These are phyloP conservation scores for Catharus fuscescens DNA, from an alignment of 2,113 vertebrate species.

Conservation along the genomic window DNA sequence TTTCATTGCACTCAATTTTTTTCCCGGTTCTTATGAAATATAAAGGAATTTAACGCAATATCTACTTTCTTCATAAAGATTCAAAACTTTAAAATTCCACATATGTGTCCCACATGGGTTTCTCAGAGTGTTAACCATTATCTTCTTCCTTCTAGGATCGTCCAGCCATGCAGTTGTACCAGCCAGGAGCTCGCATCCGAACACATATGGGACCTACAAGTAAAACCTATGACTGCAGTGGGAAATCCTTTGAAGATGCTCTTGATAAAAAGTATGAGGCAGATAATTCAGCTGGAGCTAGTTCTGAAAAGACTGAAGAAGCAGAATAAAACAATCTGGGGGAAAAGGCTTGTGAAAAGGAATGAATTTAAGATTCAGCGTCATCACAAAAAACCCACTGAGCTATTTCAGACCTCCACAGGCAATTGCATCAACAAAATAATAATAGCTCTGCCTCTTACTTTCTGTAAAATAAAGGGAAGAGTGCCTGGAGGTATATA, in stretches of 20 bases:
- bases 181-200: slow-evolving; percentile 86
- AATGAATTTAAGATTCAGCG: background rate
- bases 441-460: background rate
- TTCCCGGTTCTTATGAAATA: background rate
- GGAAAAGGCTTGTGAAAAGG: background rate
- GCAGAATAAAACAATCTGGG: slow-evolving; percentile 35
- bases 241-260: slow-evolving; percentile 75
- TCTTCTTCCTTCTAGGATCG: slow-evolving; percentile 82
- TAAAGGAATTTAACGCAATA: background rate
- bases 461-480: background rate
- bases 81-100: background rate
- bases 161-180: slow-evolving; percentile 92
- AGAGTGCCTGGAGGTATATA: background rate
- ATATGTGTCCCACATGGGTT: background rate
- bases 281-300: slow-evolving; percentile 69
- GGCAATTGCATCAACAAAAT: background rate
- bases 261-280: slow-evolving; percentile 78
- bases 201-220: slow-evolving; percentile 79
- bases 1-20: slow-evolving; percentile 15
- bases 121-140: background rate
- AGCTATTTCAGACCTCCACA: background rate
- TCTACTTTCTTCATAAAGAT: background rate
- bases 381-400: background rate
- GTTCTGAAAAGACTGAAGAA: slow-evolving; percentile 80
- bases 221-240: slow-evolving; percentile 80